Base-by-base conservation (phyloP, 1,140 invertebrate genomes). In the Drosophila ohnishii region DNA sequence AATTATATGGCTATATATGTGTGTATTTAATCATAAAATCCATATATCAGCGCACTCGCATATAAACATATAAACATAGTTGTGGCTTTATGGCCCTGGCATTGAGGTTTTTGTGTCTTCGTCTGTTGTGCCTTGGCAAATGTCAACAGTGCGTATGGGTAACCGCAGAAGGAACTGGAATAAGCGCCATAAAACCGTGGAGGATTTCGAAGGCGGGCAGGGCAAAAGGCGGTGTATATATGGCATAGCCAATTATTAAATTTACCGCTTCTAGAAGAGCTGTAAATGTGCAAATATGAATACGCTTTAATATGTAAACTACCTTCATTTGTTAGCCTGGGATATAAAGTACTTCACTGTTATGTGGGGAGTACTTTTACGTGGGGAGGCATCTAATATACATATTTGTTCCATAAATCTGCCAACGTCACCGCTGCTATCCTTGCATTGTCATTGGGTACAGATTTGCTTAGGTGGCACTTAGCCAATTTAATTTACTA, bases 91-190 rank as follows among this genome's bases (percentile, higher is more conserved):
- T 81, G 78, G 62, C 76, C 50, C 59, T 50, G 67, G 53, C 78
- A 71, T 61, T 81, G 78, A n/a, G 61, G 58, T 60, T 65, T 78
- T 78, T 72, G 70, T 75, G 47, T 61, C 37, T 80, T 39, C 19
- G n/a, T 32, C 22, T 7, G 44, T 35, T 66, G 19, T 34, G 48
- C 48, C 25, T 55, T 55, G 8, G 40, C 71, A 70, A 80, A 82
- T 83, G 79, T 80, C 75, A 86, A 76, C 71, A 73, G 77, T 63
- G 80, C 80, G 80, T 83, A 75, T 66, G 47, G 55, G 81, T 67
- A 77, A 87, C 51, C 45, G 45, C 53, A 66, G 42, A 22, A 22
- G 60, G 50, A 63, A 64, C 42, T 35, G 47, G 25, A 32, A 59
- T 61, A 42, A 42, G 19, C 10, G 51, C 22, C 58, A 77, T 70